Percentiles rank a stretch among this genome's conserved stretches.
These are phyloP conservation scores for Amblyteles armatorius DNA, from an alignment of 2,888 invertebrate species.

Conservation along the genomic window DNA sequence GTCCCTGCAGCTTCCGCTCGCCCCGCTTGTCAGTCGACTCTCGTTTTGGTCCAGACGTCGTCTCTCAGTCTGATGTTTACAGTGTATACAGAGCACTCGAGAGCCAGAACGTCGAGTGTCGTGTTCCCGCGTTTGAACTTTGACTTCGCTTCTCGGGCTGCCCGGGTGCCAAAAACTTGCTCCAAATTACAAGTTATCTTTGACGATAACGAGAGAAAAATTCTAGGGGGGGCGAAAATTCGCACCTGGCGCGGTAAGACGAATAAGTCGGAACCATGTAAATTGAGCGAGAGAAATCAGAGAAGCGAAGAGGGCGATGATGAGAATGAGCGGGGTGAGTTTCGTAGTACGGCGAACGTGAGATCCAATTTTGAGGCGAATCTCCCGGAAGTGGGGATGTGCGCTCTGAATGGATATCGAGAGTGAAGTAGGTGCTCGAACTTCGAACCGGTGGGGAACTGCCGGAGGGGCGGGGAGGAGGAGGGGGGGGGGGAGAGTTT, in stretches of 20 bases:
- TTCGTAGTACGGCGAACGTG: constrained; percentile 45
- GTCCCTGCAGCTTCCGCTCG: background rate
- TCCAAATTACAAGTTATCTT: background rate
- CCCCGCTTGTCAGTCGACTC: constrained; percentile 12
- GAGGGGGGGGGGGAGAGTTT: no score
- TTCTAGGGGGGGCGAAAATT: background rate
- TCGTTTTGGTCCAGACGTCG: constrained; percentile 45
- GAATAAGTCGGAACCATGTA: background rate
- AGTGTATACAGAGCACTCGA: constrained; percentile 26
- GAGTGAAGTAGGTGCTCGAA: constrained; percentile 72
- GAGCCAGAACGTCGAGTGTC: constrained; percentile 1
- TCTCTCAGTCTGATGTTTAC: constrained; percentile 51
- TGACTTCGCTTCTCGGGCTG: background rate
- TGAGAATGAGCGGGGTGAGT: constrained; percentile 13
- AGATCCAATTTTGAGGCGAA: constrained; percentile 71
- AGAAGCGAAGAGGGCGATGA: background rate
- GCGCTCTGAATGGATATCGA: constrained; percentile 68
- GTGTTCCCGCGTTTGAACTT: constrained; percentile 25
- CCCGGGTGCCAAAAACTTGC: background rate
- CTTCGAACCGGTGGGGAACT: constrained; percentile 59
- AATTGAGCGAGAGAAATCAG: constrained; percentile 6
- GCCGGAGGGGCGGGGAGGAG: background rate
- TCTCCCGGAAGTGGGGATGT: constrained; percentile 51
- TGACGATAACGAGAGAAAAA: background rate
- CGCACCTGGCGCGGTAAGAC: background rate